Base-by-base conservation (phyloP, 2,888 invertebrate species). In the Caenorhabditis angaria region DNA sequence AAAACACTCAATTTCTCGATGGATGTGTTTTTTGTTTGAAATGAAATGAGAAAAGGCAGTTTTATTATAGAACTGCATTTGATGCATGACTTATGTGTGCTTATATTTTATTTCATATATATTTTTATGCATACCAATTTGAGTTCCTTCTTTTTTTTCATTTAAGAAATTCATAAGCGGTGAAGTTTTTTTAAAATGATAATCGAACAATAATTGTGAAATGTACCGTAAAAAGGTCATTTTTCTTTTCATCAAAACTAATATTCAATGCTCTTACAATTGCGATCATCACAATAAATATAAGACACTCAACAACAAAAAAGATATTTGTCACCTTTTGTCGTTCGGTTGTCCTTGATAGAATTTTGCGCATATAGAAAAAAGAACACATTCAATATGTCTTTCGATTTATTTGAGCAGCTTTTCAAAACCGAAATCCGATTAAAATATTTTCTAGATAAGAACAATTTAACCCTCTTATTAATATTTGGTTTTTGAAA, bases 371-470 rank as follows among this genome's bases (percentile, higher is more conserved):
- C 5, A 41, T 18, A 41, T 3, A 41, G 41, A 41, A 41, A 14
- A 41, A 41, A 14, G 41, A 12, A 41, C 18, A 12, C 18, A 6
- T 41, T 41, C 18, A 18, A 41, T 12, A 41, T 41, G 41, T 41
- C 6, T 41, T 41, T 41, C 18, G 41, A 41, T 12, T 12, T 41
- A 41, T 41, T 41, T 41, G 18, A 41, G 18, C 41, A 41, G 41
- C 41, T 41, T 41, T 41, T 18, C 29, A n/a, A n/a, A 32, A 18
- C 29, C 56, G 25, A 25, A 56, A 56, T 28, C 2, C 28, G 54
- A 56, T 32, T 32, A 56, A 56, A 56, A 28, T n/a, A 29, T 54
- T 12, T n/a, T n/a, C n/a, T 29, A 20, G 55, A 32, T 56, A 56
- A 32, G 28, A n/a, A 56, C 3, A 54, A 22, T 53, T 14, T 25